Evolutionary conservation across 2,888 invertebrate genomes (phyloP).

Genomic region (Macrosiphum euphorbiae): DNA sequence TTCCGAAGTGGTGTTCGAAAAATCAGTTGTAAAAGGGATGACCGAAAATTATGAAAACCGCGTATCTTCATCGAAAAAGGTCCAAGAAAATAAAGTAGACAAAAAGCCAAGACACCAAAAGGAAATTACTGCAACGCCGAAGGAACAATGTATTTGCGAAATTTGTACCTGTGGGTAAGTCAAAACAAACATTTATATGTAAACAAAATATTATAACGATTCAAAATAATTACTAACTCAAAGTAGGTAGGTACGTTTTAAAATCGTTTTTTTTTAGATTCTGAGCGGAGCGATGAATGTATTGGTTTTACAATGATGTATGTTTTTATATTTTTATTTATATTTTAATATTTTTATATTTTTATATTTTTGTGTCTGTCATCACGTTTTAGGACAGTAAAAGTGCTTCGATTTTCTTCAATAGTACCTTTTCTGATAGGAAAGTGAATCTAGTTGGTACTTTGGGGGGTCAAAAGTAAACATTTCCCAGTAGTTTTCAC

Average conservation of each 20-base stretch:
- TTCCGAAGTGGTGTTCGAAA: background rate
- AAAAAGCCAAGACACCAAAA: conserved; percentile 46
- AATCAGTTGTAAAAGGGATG: conserved; percentile 38
- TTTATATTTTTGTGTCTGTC: too few species aligned
- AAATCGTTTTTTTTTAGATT: background rate
- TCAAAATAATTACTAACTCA: background rate
- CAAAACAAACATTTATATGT: background rate
- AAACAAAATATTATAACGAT: background rate
- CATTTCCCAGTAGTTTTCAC: too few species aligned
- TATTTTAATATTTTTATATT: too few species aligned
- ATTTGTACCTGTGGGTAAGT: conserved; percentile 93
- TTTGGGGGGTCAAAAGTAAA: too few species aligned
- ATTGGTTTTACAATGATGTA: too few species aligned
- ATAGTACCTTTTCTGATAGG: too few species aligned
- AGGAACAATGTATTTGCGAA: conserved; percentile 90
- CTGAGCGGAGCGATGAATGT: too few species aligned
- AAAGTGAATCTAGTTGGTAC: too few species aligned
- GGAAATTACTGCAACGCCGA: conserved; percentile 68
- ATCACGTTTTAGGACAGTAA: too few species aligned
- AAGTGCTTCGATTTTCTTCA: too few species aligned
- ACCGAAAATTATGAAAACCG: conserved; percentile 55
- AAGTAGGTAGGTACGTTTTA: background rate
- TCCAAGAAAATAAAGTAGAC: conserved; percentile 48
- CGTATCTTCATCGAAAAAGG: conserved; percentile 36
- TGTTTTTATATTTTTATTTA: too few species aligned